Evolutionary conservation across 1,140 invertebrate species (phyloP).

Genomic region (Habropoda laboriosa): DNA sequence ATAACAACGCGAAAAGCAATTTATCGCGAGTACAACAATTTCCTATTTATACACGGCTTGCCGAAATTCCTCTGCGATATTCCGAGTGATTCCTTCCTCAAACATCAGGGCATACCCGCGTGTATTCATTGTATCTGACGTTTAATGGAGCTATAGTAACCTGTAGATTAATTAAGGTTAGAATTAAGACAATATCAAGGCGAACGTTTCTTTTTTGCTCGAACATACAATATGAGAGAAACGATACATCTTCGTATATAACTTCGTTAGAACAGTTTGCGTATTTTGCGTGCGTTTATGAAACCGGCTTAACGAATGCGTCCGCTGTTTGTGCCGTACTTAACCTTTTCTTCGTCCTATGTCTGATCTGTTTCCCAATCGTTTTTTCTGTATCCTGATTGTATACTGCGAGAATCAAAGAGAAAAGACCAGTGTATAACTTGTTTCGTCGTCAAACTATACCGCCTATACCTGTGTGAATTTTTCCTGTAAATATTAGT

Average conservation of each 20-base stretch:
- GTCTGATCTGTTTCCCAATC: slow-evolving; percentile 51
- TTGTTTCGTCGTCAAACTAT: slow-evolving; percentile 49
- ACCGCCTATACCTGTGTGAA: slow-evolving; percentile 37
- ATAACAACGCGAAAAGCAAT: not conserved
- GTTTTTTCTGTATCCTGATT: slow-evolving; percentile 23
- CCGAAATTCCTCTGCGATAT: not conserved
- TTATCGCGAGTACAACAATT: slow-evolving; percentile 2
- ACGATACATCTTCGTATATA: not conserved
- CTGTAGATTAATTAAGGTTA: slow-evolving; percentile 37
- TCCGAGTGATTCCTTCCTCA: not conserved
- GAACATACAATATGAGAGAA: no score
- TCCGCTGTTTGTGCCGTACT: slow-evolving; percentile 65
- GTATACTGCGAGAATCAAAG: not conserved
- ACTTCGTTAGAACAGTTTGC: slow-evolving; percentile 20
- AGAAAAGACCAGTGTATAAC: slow-evolving; percentile 39
- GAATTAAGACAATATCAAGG: slow-evolving; percentile 46
- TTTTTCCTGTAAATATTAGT: slow-evolving; percentile 54
- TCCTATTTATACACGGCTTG: not conserved
- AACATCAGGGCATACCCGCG: not conserved
- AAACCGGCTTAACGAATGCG: slow-evolving; percentile 64
- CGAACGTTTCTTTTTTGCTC: slow-evolving; percentile 14
- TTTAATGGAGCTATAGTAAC: slow-evolving; percentile 40
- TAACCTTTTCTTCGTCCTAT: slow-evolving; percentile 54
- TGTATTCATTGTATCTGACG: slow-evolving; percentile 17
- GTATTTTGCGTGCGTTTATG: slow-evolving; percentile 58